Percentiles rank a stretch among this genome's conserved stretches.
Evolutionary conservation across 2,797 vertebrate species (phyloP).

Genomic region (Melanotaenia pygmaea): DNA sequence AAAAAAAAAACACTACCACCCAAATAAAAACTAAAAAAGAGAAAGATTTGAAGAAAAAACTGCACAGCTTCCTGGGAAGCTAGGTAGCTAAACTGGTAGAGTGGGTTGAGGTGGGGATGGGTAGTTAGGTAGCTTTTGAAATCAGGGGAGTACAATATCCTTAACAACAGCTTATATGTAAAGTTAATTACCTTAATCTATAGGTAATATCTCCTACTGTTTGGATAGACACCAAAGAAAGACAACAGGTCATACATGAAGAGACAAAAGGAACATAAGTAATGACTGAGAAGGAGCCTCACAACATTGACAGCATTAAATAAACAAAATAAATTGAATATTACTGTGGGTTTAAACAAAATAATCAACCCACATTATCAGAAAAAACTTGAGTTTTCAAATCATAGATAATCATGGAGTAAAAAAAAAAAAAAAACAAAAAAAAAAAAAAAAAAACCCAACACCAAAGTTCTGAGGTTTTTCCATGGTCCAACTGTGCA

Average conservation of each 20-base stretch:
- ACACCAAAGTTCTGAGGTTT: slow-evolving; percentile 5
- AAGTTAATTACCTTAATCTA: background rate
- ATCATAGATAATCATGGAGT: background rate
- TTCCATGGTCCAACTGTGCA: background rate
- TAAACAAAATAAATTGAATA: background rate
- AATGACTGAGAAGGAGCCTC: background rate
- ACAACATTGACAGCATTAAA: background rate
- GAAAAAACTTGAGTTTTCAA: background rate
- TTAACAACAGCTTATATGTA: slow-evolving; percentile 6
- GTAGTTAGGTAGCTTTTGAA: no score
- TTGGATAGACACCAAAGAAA: background rate
- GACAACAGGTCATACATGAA: background rate
- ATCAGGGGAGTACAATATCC: slow-evolving; percentile 9
- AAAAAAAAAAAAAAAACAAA: background rate
- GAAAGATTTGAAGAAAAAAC: no score
- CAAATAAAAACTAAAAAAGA: no score
- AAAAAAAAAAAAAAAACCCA: background rate
- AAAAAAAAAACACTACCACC: no score
- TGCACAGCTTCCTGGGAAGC: no score
- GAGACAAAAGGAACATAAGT: slow-evolving; percentile 7
- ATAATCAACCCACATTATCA: background rate
- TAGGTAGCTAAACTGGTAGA: no score
- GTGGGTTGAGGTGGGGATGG: no score
- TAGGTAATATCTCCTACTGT: background rate
- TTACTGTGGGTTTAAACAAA: background rate